Percentiles rank a stretch among this genome's conserved stretches.
Conservation (phyloP, 2,113 vertebrate genomes). For the Daboia siamensis region DNA sequence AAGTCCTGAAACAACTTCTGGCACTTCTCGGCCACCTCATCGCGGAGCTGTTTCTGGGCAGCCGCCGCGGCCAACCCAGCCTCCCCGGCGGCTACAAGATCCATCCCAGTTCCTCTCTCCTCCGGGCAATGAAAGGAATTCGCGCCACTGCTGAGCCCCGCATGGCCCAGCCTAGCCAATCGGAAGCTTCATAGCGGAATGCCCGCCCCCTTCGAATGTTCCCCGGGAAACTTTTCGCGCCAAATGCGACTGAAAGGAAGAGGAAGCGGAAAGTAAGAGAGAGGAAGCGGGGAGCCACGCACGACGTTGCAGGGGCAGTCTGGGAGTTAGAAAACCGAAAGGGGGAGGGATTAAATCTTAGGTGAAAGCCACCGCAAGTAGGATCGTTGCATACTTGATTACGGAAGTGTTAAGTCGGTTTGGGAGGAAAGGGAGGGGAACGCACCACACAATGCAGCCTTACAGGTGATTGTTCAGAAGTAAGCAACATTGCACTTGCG, state of each 20-base stretch:
- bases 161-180: slow-evolving; percentile 67
- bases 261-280: no score
- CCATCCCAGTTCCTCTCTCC: slow-evolving; percentile 28
- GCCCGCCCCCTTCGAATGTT: neutral
- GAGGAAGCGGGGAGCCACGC: neutral
- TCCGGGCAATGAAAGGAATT: slow-evolving; percentile 38
- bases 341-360: neutral
- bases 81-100: slow-evolving; percentile 54
- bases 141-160: slow-evolving; percentile 74
- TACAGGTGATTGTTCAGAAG: neutral
- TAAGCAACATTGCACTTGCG: neutral
- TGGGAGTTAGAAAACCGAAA: no score
- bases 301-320: neutral
- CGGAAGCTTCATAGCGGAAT: rapidly evolving
- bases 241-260: slow-evolving; percentile 32
- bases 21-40: slow-evolving; percentile 95
- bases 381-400: neutral
- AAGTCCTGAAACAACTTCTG: slow-evolving; percentile 97
- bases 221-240: slow-evolving; percentile 60
- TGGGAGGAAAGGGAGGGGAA: neutral
- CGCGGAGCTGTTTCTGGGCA: slow-evolving; percentile 79
- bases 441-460: neutral
- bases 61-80: slow-evolving; percentile 66
- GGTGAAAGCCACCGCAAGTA: neutral
- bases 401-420: neutral